A percentile compares a stretch with the other conserved stretches of the same genome.
Conservation (phyloP, 2,113 vertebrate genomes). For the Siphamia tubifer region DNA sequence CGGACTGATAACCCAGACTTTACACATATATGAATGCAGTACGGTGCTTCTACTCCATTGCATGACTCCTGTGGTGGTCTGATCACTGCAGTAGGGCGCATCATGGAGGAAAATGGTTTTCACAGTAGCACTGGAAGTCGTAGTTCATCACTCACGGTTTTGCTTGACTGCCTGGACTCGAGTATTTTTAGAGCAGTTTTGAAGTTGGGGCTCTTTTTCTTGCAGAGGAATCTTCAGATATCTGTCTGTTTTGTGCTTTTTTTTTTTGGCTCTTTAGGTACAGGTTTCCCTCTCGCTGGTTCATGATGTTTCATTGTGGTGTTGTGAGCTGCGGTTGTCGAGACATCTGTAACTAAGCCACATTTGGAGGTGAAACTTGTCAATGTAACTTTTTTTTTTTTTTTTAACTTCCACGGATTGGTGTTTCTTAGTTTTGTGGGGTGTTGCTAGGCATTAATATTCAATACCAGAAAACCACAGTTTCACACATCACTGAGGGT, state of each 20-base stretch:
- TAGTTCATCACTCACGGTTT: constrained; percentile 34
- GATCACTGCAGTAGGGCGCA: constrained; percentile 19
- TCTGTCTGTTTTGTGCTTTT: constrained; percentile 47
- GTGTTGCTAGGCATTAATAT: constrained; percentile 69
- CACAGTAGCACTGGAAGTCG: constrained; percentile 42
- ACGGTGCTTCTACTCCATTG: constrained; percentile 28
- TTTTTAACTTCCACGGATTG: constrained; percentile 58
- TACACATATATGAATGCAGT: constrained; percentile 35
- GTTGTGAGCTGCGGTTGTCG: background rate
- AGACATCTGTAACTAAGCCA: background rate
- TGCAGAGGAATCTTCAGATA: constrained; percentile 36
- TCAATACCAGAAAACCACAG: constrained; percentile 57
- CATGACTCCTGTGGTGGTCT: constrained; percentile 31
- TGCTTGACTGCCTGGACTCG: constrained; percentile 30
- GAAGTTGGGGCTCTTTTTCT: constrained; percentile 34
- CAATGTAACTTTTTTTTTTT: constrained; percentile 32
- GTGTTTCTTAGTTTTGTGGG: constrained; percentile 71
- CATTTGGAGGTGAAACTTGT: constrained; percentile 49
- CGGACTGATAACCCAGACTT: constrained; percentile 36
- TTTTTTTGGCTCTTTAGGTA: constrained; percentile 51
- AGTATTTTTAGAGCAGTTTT: constrained; percentile 32
- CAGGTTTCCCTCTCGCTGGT: constrained; percentile 42
- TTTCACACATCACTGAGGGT: constrained; percentile 59
- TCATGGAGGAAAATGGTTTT: constrained; percentile 29
- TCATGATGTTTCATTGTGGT: constrained; percentile 1